Percentiles rank a stretch among this genome's conserved stretches.
phyloP scores from a whole-genome alignment of 2,113 vertebrate species.

The Vireo altiloquus region DNA sequence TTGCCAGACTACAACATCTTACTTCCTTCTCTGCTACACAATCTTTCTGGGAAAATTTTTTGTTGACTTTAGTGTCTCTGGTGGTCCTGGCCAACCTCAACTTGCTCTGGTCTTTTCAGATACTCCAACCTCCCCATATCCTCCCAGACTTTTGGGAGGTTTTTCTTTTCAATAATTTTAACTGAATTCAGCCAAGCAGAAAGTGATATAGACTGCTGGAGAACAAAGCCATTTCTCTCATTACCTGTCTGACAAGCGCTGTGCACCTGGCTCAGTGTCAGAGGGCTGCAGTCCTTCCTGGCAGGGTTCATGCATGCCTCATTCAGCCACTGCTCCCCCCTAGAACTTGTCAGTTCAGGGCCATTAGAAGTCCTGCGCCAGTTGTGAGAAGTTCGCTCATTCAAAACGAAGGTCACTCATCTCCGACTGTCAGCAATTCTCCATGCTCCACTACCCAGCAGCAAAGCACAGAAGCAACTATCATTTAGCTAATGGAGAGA shows the following conservation, averaged over 20 bases:
- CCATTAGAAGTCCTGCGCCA: not conserved
- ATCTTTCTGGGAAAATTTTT: not conserved
- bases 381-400: not conserved
- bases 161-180: not conserved
- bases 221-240: not conserved
- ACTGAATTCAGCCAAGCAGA: not conserved
- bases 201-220: not conserved
- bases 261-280: not conserved
- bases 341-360: not conserved
- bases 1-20: not conserved
- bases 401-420: not conserved
- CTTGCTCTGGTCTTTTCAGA: not conserved
- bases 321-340: not conserved
- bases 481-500: not conserved
- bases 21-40: not conserved
- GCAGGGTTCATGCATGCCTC: not conserved
- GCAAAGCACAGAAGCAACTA: not conserved
- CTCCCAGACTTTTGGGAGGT: not conserved
- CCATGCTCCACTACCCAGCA: not conserved
- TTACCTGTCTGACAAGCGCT: not conserved
- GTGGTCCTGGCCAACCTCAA: not conserved
- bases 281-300: not conserved
- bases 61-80: not conserved
- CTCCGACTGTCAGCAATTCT: not conserved
- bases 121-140: rapidly evolving